Evolutionary conservation across 2,113 vertebrate species (phyloP).

Genomic region (Lampris megalopsis): DNA sequence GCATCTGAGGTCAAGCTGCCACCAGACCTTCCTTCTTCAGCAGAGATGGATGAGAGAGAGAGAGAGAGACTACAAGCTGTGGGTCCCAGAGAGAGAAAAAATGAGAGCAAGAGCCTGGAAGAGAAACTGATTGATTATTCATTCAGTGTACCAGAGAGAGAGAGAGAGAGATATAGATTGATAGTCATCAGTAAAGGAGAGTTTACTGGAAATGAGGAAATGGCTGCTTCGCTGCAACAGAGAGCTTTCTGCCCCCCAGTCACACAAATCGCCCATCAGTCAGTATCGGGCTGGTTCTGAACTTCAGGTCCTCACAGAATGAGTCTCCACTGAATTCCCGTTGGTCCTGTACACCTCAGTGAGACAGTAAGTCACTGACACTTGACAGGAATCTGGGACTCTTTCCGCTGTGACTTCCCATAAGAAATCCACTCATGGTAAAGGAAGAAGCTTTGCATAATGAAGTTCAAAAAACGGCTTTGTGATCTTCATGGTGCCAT

Average conservation of each 20-base stretch:
- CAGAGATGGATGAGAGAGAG: conserved; percentile 8
- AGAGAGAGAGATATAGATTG: neutral
- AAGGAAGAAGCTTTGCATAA: too few relatives aligned
- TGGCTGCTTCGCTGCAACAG: neutral
- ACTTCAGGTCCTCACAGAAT: neutral
- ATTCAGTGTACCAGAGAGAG: neutral
- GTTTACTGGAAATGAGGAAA: conserved; percentile 3
- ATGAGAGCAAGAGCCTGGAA: neutral
- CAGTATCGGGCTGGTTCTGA: neutral
- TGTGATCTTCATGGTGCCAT: too few relatives aligned
- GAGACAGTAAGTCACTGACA: too few relatives aligned
- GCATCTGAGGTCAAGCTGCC: too few relatives aligned
- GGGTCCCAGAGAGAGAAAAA: neutral
- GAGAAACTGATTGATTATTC: neutral
- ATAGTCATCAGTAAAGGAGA: neutral
- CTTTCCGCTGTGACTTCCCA: too few relatives aligned
- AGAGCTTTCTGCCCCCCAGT: neutral
- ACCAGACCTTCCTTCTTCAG: too few relatives aligned
- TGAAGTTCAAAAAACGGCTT: too few relatives aligned
- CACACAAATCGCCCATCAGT: conserved; percentile 21
- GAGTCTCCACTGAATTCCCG: neutral
- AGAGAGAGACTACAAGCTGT: neutral
- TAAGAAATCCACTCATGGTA: too few relatives aligned
- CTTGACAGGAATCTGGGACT: too few relatives aligned
- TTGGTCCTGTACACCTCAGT: too few relatives aligned